Conservation (phyloP, 2,797 vertebrate species). For the Bothrops alternatus region DNA sequence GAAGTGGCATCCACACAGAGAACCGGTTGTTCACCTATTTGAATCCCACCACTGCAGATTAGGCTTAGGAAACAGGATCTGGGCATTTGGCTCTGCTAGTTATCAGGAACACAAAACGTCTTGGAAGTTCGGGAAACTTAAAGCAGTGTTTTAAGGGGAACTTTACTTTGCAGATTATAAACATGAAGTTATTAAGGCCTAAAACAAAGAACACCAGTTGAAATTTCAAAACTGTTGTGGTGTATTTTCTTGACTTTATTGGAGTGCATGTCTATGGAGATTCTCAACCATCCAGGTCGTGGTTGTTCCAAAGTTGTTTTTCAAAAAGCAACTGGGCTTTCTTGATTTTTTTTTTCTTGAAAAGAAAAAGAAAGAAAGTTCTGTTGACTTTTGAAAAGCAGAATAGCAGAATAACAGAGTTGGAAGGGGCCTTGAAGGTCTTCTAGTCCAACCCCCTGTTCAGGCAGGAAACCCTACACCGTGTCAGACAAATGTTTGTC, state of each 20-base stretch:
- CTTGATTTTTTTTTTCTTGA: too few species aligned
- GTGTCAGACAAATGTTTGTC: neutral
- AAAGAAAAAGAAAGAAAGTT: too few species aligned
- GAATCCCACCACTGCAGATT: too few species aligned
- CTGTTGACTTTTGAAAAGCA: too few species aligned
- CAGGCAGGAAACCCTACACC: neutral
- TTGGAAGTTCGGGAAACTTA: neutral
- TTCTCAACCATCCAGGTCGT: too few species aligned
- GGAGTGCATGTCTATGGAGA: neutral
- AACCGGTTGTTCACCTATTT: too few species aligned
- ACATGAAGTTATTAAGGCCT: neutral
- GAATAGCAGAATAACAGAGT: too few species aligned
- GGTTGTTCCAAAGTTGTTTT: too few species aligned
- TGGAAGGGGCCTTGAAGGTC: too few species aligned
- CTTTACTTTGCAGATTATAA: neutral
- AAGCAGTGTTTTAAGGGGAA: neutral
- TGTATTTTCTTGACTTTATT: neutral
- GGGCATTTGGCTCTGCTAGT: neutral
- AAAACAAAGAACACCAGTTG: neutral
- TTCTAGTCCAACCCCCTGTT: too few species aligned
- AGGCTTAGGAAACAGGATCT: neutral
- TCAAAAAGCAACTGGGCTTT: too few species aligned
- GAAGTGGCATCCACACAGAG: too few species aligned
- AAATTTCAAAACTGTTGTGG: neutral
- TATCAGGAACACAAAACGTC: neutral